Conservation (phyloP, 1,140 invertebrate species). For the Nixonia krombeini region DNA sequence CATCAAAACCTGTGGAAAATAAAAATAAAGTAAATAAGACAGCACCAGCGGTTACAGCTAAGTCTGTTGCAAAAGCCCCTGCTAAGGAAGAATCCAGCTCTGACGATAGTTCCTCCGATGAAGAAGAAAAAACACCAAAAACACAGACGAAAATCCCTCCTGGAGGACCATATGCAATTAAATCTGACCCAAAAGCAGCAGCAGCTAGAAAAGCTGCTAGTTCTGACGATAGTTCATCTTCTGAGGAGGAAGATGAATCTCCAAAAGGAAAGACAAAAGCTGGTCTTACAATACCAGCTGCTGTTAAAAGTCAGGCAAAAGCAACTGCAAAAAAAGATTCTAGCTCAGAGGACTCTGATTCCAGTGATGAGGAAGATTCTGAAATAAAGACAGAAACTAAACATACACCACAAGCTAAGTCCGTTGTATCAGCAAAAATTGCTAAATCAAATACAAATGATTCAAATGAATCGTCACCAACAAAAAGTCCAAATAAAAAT, state of each 20-base stretch:
- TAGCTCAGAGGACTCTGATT: constrained; percentile 68
- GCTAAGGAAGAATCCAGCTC: constrained; percentile 49
- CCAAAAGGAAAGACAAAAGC: constrained; percentile 28
- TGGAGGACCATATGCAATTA: constrained; percentile 22
- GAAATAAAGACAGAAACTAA: constrained; percentile 48
- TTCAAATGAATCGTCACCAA: constrained; percentile 28
- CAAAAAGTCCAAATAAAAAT: constrained; percentile 28
- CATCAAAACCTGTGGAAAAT: not conserved
- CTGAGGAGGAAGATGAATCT: constrained; percentile 54
- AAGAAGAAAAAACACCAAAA: constrained; percentile 50
- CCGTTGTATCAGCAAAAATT: not conserved
- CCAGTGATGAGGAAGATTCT: constrained; percentile 34
- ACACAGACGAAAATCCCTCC: constrained; percentile 12
- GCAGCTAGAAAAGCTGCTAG: constrained; percentile 44
- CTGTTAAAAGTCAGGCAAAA: constrained; percentile 48
- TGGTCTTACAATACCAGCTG: constrained; percentile 7
- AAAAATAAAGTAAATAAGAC: too few relatives aligned
- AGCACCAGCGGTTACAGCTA: constrained; percentile 33
- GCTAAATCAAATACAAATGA: constrained; percentile 11
- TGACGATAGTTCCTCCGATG: constrained; percentile 59
- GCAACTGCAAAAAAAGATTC: constrained; percentile 63
- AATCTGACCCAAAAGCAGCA: constrained; percentile 33
- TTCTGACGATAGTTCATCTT: constrained; percentile 53
- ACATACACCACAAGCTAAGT: constrained; percentile 37
- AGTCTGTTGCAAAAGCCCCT: constrained; percentile 27